Evolutionary conservation across 2,888 invertebrate species (phyloP).

Genomic region (Phania funesta): DNA sequence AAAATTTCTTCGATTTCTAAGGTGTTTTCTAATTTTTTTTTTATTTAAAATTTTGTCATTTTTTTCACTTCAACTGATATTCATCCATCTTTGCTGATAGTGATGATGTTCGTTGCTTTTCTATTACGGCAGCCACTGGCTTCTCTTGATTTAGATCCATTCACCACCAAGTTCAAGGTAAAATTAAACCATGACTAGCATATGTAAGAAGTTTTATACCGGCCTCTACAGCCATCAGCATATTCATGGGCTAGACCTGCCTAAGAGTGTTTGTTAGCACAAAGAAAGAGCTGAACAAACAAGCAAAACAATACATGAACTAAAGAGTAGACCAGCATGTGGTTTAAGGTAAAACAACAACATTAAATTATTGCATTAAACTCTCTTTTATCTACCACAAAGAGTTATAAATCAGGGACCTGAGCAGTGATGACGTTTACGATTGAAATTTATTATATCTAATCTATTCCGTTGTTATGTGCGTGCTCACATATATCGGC

Average conservation of each 20-base stretch:
- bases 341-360: conserved; percentile 12
- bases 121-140: background rate
- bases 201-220: conserved; percentile 80
- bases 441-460: background rate
- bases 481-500: background rate
- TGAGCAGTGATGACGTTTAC: background rate
- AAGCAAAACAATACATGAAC: background rate
- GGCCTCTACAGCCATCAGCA: conserved; percentile 29
- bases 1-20: background rate
- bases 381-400: background rate
- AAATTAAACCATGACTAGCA: conserved; percentile 80
- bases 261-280: conserved; percentile 53
- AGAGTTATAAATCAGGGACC: background rate
- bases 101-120: background rate
- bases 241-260: no score
- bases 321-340: conserved; percentile 7
- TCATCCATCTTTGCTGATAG: background rate
- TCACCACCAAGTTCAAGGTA: conserved; percentile 80
- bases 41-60: background rate
- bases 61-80: background rate
- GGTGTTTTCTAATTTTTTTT: background rate
- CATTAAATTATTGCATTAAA: background rate
- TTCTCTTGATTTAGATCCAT: conserved; percentile 67
- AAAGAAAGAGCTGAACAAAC: conserved; percentile 44
- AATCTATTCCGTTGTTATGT: background rate